These are phyloP conservation scores for Crax fasciolata DNA, from an alignment of 2,797 vertebrate genomes.

Conservation along the genomic window DNA sequence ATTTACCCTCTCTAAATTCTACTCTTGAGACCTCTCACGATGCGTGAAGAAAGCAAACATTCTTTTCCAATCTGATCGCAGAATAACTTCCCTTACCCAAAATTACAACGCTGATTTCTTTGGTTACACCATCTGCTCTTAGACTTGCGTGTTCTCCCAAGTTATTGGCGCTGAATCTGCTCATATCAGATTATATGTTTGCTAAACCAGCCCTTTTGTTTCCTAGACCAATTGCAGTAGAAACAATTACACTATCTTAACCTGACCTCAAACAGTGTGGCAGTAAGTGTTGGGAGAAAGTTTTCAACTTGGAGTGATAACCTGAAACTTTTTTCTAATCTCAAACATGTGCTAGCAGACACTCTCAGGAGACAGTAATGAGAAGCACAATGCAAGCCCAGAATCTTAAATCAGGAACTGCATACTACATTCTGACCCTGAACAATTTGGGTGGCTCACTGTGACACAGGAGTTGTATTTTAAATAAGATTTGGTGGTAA, in stretches of 20 bases:
- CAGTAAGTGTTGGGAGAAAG: neutral
- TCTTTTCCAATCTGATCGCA: neutral
- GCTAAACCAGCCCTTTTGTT: neutral
- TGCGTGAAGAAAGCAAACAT: neutral
- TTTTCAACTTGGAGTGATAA: neutral
- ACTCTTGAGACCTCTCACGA: accelerated
- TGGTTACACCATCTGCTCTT: neutral
- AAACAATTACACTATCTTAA: neutral
- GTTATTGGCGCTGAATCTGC: neutral
- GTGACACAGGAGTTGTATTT: conserved; percentile 4
- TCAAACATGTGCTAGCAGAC: neutral
- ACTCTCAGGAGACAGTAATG: neutral
- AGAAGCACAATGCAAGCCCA: neutral
- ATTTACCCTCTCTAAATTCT: neutral
- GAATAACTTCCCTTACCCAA: neutral
- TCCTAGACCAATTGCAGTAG: neutral
- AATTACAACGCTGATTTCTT: neutral
- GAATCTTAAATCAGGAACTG: conserved; percentile 2
- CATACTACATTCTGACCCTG: neutral
- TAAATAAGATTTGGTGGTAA: conserved; percentile 27
- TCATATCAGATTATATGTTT: neutral
- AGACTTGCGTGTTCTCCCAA: neutral
- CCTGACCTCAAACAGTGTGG: neutral
- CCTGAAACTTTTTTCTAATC: neutral
- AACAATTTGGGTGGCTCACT: neutral